phyloP scores from a whole-genome alignment of 1,140 invertebrate genomes.

The Pomacea maculata region DNA sequence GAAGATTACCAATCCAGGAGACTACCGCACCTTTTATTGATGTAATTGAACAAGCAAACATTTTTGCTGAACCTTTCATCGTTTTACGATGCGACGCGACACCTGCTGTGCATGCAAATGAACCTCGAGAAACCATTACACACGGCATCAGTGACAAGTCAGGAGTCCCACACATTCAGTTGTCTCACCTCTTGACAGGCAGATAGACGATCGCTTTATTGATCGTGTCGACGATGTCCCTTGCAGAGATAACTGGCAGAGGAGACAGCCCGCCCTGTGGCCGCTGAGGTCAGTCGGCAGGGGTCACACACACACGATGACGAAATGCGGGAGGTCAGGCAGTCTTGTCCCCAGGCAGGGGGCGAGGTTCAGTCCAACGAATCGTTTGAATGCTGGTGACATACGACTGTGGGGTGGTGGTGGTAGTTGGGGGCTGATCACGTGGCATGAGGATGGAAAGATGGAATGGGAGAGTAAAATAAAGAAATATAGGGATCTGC shows the following conservation, averaged over 20 bases:
- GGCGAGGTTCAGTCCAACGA: too few relatives aligned
- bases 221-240: not conserved
- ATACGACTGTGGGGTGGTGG: too few relatives aligned
- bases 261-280: too few relatives aligned
- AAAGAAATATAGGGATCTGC: not conserved
- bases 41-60: too few relatives aligned
- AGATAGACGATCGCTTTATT: not conserved
- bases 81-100: too few relatives aligned
- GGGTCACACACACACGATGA: not conserved
- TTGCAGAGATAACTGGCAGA: not conserved
- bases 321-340: not conserved
- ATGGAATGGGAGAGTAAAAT: slow-evolving; percentile 1
- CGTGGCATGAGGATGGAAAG: not conserved
- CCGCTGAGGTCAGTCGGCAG: not conserved
- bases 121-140: not conserved
- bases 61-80: too few relatives aligned
- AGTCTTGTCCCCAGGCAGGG: too few relatives aligned
- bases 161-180: too few relatives aligned
- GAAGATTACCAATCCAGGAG: too few relatives aligned
- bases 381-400: too few relatives aligned
- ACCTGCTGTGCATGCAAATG: not conserved
- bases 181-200: not conserved
- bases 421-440: too few relatives aligned
- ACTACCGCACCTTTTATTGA: too few relatives aligned
- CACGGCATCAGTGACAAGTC: not conserved